Base-by-base conservation (phyloP, 2,888 invertebrate species). In the Gasteruption jaculator region DNA sequence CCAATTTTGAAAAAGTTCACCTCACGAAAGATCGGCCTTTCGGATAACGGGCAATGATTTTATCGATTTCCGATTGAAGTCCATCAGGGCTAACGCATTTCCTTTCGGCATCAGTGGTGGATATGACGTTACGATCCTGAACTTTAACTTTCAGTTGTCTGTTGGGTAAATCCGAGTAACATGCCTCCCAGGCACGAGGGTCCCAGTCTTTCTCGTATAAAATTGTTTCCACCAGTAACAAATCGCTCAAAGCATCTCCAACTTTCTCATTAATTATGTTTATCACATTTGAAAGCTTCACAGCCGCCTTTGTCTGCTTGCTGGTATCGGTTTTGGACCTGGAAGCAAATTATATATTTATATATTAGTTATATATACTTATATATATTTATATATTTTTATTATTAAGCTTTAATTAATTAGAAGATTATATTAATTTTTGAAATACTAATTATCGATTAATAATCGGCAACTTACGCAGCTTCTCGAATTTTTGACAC, bases 201-300 rank as follows among this genome's bases (percentile, higher is more conserved):
- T 80, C 77, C 85, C 90, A 91, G 4, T 88, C 92, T 49, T 83
- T 82, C 2, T 83, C 80, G 55, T 85, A 82, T 16, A 99, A 77
- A 36, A 96, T 86, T 0, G 86, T 83, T 72, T 99, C 99, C 1
- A 97, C 94, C 4, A 95, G 71, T 43, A 99, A 76, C 80, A 99
- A 78, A 65, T 97, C 97, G 0, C 96, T 93, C 38, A 99, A 83
- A 3, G 97, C 97, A 75, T 99, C 99, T 0, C 99, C 99, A 0
- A 97, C 91, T 0, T 90, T 86, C 73, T 94, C 92, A 71, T 95
- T 96, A 10, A 92, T 90, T 58, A 95, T 76, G 68, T 92, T 85
- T 46, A 92, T 85, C 38, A 91, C 74, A 52, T 79, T 74, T 3
- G 79, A 65, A 7, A 95, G 73, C 15, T 78, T 77, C 22, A 74